A percentile compares a stretch with the other conserved stretches of the same genome.
Evolutionary conservation across 2,888 invertebrate species (phyloP).

Genomic region (Andricus curvator): DNA sequence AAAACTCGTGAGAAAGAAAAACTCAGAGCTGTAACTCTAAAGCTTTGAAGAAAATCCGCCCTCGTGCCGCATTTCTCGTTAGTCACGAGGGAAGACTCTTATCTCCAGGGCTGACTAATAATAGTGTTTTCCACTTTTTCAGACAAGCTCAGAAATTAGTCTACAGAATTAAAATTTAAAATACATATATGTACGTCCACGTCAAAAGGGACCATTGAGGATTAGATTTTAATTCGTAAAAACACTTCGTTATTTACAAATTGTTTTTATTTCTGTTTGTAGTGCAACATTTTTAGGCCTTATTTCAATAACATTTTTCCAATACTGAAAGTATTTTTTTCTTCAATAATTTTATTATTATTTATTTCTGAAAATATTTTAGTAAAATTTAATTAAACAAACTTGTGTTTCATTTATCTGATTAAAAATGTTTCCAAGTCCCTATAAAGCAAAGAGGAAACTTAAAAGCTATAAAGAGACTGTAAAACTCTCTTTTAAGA

Average conservation of each 20-base stretch:
- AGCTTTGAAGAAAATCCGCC: neutral
- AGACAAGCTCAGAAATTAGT: neutral
- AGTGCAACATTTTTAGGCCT: no score
- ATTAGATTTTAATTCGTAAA: no score
- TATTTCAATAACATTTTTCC: no score
- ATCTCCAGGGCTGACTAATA: slow-evolving; percentile 6
- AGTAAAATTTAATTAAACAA: neutral
- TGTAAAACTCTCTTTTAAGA: no score
- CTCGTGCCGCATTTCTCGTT: slow-evolving; percentile 12
- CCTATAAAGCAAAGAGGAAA: no score
- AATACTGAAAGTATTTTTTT: neutral
- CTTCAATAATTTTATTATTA: neutral
- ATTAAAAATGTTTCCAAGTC: no score
- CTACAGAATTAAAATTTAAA: neutral
- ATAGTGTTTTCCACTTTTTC: slow-evolving; percentile 6
- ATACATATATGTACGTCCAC: neutral
- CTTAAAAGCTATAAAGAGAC: no score
- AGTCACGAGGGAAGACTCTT: neutral
- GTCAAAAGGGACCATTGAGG: neutral
- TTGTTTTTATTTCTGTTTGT: no score
- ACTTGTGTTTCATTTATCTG: neutral
- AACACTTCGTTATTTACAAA: no score
- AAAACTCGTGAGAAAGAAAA: neutral
- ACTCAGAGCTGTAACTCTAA: neutral
- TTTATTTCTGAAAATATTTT: neutral